phyloP scores from a whole-genome alignment of 2,113 vertebrate species.

The Alligator sinensis region DNA sequence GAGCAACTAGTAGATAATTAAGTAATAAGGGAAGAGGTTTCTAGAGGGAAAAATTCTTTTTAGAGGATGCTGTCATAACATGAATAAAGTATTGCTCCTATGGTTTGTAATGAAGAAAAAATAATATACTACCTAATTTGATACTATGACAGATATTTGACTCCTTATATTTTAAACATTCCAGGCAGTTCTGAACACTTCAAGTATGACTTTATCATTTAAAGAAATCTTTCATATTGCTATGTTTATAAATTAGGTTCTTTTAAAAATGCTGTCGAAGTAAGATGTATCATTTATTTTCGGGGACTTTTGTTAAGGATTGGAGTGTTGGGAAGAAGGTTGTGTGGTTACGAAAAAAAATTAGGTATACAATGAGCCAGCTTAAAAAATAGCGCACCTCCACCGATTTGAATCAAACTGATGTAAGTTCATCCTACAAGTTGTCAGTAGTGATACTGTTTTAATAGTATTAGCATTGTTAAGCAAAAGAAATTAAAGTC shows the following conservation, averaged over 20 bases:
- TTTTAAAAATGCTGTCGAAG: fast-evolving
- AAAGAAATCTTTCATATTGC: not conserved
- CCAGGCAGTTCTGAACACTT: not conserved
- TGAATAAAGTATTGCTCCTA: slow-evolving; percentile 64
- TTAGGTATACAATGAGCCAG: not conserved
- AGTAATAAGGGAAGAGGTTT: slow-evolving; percentile 86
- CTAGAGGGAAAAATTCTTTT: slow-evolving; percentile 80
- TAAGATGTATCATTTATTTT: not conserved
- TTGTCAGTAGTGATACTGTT: fast-evolving
- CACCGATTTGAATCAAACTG: fast-evolving
- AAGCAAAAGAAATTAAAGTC: fast-evolving
- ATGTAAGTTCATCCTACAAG: fast-evolving
- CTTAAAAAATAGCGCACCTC: fast-evolving
- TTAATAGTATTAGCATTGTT: fast-evolving
- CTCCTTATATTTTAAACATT: not conserved
- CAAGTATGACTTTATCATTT: not conserved
- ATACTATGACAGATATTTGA: not conserved
- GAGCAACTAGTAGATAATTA: slow-evolving; percentile 88
- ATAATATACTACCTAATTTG: slow-evolving; percentile 38
- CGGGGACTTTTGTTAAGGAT: no score
- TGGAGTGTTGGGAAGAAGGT: not conserved
- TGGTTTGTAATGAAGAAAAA: slow-evolving; percentile 64
- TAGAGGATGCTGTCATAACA: slow-evolving; percentile 73
- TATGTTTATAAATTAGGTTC: not conserved
- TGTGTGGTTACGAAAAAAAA: not conserved